Evolutionary conservation across 2,888 invertebrate species (phyloP).

Genomic region (Nowickia ferox): DNA sequence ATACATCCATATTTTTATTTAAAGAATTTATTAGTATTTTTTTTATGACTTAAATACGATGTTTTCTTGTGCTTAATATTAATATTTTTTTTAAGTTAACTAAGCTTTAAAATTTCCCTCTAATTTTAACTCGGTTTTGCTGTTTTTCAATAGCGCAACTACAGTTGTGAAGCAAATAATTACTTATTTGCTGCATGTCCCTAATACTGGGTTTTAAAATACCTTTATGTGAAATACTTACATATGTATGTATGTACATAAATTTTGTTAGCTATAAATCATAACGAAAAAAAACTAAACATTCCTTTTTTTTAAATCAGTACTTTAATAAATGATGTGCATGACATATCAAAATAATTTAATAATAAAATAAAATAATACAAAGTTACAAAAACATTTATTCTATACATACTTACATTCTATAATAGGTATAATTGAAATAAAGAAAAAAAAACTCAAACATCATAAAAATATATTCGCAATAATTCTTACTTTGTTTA

Average conservation of each 20-base stretch:
- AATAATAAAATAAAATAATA: conserved; percentile 15
- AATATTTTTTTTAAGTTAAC: conserved; percentile 35
- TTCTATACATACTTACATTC: conserved; percentile 43
- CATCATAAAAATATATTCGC: not conserved
- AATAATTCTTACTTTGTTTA: conserved; percentile 4
- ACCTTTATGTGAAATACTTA: conserved; percentile 29
- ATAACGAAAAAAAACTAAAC: conserved; percentile 36
- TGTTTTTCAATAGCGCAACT: conserved; percentile 2
- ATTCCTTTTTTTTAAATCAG: conserved; percentile 57
- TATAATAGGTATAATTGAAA: conserved; percentile 39
- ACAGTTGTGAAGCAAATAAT: conserved; percentile 15
- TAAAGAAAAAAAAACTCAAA: conserved; percentile 39
- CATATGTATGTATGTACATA: not conserved
- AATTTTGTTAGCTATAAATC: not conserved
- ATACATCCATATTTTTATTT: conserved; percentile 1
- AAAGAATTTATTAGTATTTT: conserved; percentile 11
- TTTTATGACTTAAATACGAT: conserved; percentile 29
- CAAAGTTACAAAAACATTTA: conserved; percentile 19
- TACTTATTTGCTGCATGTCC: conserved; percentile 61
- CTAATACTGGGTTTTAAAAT: conserved; percentile 55
- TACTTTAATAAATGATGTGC: conserved; percentile 32
- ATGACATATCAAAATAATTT: conserved; percentile 49
- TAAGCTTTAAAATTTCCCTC: conserved; percentile 11
- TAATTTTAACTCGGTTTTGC: not conserved
- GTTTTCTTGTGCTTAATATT: conserved; percentile 59